phyloP scores from a whole-genome alignment of 2,888 invertebrate genomes.

The Drosophila borborema region DNA sequence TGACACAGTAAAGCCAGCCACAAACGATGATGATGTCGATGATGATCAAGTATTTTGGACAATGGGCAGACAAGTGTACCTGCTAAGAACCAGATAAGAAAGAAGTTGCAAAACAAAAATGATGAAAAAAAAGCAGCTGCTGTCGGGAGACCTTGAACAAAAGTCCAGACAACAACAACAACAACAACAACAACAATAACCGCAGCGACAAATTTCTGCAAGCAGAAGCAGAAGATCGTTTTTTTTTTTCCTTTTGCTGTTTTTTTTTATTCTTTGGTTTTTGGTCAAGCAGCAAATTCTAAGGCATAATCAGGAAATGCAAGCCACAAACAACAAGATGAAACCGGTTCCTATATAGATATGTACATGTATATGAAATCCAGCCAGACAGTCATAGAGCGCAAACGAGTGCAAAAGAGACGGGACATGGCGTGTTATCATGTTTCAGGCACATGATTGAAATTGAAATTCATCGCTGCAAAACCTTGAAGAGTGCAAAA shows the following conservation, averaged over 20 bases:
- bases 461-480: conserved; percentile 59
- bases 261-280: conserved; percentile 1
- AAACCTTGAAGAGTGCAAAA: conserved; percentile 42
- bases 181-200: conserved; percentile 26
- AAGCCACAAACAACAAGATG: conserved; percentile 41
- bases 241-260: conserved; percentile 5
- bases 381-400: conserved; percentile 5
- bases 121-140: conserved; percentile 61
- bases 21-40: conserved; percentile 23
- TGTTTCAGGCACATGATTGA: conserved; percentile 80
- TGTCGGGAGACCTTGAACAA: conserved; percentile 68
- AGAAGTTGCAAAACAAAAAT: conserved; percentile 16
- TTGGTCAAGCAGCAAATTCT: conserved; percentile 67
- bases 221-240: conserved; percentile 21
- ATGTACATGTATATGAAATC: conserved; percentile 19
- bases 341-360: conserved; percentile 60
- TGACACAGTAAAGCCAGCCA: conserved; percentile 68
- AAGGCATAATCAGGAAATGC: conserved; percentile 79
- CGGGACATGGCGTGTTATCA: conserved; percentile 59
- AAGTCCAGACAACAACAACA: conserved; percentile 45
- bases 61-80: conserved; percentile 76
- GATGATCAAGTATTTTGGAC: conserved; percentile 45
- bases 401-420: background rate
- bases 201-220: conserved; percentile 72
- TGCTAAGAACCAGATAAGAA: conserved; percentile 45